Evolutionary conservation across 2,797 vertebrate genomes (phyloP).

Genomic region (Gymnocypris eckloni): DNA sequence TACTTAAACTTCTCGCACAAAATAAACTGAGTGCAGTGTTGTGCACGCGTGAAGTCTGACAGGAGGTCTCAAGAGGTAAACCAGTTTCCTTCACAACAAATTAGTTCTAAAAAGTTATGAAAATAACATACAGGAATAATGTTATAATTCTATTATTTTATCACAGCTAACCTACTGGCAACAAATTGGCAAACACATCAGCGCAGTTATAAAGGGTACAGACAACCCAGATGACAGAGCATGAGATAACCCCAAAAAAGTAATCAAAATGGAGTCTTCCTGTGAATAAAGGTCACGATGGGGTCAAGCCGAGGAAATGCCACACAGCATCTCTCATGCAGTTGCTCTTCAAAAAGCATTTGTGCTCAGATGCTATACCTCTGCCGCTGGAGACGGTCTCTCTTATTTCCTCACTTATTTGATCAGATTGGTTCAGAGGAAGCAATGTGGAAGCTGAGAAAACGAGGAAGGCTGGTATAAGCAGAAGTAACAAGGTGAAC

Average conservation of each 20-base stretch:
- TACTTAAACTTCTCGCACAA: not conserved
- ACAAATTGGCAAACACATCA: conserved; percentile 50
- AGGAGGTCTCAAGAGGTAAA: not conserved
- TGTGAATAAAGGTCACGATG: conserved; percentile 46
- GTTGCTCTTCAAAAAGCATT: conserved; percentile 51
- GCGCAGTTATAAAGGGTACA: conserved; percentile 45
- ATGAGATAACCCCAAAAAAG: conserved; percentile 42
- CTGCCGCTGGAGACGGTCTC: conserved; percentile 51
- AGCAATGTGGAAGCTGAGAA: conserved; percentile 55
- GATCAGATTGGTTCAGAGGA: conserved; percentile 59
- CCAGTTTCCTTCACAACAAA: not conserved
- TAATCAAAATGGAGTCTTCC: conserved; percentile 53
- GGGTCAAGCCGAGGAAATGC: conserved; percentile 46
- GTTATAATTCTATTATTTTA: conserved; percentile 19
- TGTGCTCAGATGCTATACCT: conserved; percentile 22
- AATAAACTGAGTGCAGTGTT: not conserved
- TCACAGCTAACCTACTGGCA: conserved; percentile 40
- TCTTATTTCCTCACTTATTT: conserved; percentile 59
- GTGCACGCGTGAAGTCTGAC: not conserved
- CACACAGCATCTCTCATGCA: conserved; percentile 47
- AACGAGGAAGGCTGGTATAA: conserved; percentile 42
- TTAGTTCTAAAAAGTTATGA: not conserved
- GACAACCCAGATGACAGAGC: conserved; percentile 39
- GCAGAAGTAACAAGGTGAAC: conserved; percentile 53
- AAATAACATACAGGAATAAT: conserved; percentile 21